These are phyloP conservation scores for Myotis myotis DNA, from an alignment of 2,797 vertebrate species.

Conservation along the genomic window DNA sequence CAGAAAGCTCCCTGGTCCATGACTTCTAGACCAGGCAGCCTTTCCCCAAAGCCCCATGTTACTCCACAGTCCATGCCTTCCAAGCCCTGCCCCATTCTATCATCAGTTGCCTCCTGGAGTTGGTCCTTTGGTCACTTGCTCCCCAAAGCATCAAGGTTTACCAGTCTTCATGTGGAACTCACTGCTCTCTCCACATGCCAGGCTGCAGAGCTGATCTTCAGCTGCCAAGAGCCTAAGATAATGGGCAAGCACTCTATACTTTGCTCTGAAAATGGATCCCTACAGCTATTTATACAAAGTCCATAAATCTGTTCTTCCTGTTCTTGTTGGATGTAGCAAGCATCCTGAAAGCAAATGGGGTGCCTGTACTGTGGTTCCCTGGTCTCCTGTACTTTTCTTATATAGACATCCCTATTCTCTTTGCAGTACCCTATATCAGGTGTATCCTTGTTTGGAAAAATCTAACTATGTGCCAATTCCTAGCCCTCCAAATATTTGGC, in stretches of 20 bases:
- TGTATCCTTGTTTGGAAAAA: not conserved
- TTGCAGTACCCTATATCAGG: not conserved
- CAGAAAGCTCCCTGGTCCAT: not conserved
- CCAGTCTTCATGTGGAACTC: not conserved
- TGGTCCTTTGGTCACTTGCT: not conserved
- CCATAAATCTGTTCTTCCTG: not conserved
- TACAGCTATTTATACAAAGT: not conserved
- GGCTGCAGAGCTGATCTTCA: not conserved
- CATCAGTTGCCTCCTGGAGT: not conserved
- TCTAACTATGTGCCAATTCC: not conserved
- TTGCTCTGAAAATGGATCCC: slow-evolving; percentile 51
- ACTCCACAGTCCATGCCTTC: not conserved
- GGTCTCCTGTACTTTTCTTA: not conserved
- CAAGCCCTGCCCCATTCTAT: not conserved
- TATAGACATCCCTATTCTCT: not conserved
- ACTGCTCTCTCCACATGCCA: not conserved
- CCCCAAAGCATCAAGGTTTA: not conserved
- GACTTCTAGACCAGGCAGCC: not conserved
- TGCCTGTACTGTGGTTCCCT: not conserved
- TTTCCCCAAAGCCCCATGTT: not conserved
- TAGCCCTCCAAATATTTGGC: not conserved
- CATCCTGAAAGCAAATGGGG: not conserved
- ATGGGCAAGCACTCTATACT: not conserved
- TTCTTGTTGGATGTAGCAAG: not conserved
- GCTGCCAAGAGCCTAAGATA: not conserved